A percentile compares a stretch with the other conserved stretches of the same genome.
Conservation (phyloP, 2,797 vertebrate genomes). For the Neopelma chrysocephalum region DNA sequence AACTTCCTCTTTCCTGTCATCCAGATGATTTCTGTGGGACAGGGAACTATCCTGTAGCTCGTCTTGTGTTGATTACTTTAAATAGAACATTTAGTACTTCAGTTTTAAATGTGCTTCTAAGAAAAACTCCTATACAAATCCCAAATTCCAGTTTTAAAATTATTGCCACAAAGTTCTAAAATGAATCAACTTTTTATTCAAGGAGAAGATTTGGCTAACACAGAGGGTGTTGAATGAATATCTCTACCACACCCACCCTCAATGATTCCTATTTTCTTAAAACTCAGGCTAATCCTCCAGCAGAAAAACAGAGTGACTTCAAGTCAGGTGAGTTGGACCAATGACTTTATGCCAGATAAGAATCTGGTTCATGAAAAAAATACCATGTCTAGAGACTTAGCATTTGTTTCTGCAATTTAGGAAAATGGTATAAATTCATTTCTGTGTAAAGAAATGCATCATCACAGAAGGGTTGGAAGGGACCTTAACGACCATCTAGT, state of each 20-base stretch:
- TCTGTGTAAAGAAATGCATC: neutral
- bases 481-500: neutral
- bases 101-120: neutral
- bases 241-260: neutral
- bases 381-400: rapidly evolving
- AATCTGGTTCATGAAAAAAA: neutral
- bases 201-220: neutral
- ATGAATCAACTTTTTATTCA: neutral
- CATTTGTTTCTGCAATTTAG: neutral
- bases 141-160: neutral
- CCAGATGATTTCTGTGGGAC: neutral
- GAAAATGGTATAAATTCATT: neutral
- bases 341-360: neutral
- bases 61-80: neutral
- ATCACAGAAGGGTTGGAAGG: neutral
- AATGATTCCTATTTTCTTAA: neutral
- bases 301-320: neutral
- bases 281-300: neutral
- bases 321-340: neutral
- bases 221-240: neutral
- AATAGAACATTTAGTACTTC: neutral
- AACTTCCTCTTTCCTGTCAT: neutral
- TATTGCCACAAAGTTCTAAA: neutral
- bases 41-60: neutral
- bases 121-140: neutral